A percentile compares a stretch with the other conserved stretches of the same genome.
phyloP scores from a whole-genome alignment of 2,113 vertebrate species.

The Lates calcarifer region DNA sequence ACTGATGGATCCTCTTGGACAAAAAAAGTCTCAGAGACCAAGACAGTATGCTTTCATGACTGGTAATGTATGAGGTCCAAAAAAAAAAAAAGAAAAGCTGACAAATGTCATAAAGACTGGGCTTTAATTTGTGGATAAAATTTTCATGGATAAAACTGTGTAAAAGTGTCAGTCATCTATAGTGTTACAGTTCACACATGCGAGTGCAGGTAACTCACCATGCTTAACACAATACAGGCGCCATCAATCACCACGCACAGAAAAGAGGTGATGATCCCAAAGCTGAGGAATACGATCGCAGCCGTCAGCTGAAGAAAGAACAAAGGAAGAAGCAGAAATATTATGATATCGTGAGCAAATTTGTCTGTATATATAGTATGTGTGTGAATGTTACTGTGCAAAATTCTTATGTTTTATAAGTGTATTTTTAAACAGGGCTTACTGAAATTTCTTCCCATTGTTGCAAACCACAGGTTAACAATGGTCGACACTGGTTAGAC shows the following conservation, averaged over 20 bases:
- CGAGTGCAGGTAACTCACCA: conserved; percentile 70
- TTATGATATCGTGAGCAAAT: background rate
- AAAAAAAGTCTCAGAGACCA: background rate
- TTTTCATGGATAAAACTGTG: background rate
- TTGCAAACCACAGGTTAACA: background rate
- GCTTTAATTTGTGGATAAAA: background rate
- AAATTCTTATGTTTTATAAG: too few species aligned
- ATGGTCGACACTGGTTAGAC: background rate
- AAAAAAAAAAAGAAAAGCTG: background rate
- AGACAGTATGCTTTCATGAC: background rate
- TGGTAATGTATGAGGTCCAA: background rate
- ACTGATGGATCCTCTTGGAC: background rate
- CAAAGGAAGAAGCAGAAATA: background rate
- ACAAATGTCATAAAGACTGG: background rate
- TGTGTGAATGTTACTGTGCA: too few species aligned
- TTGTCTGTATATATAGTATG: background rate
- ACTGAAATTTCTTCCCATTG: background rate
- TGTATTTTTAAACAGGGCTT: too few species aligned
- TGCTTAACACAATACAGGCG: conserved; percentile 69
- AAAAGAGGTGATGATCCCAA: conserved; percentile 78
- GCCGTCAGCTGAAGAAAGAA: conserved; percentile 73
- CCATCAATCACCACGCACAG: conserved; percentile 81
- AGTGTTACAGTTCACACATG: background rate
- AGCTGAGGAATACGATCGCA: conserved; percentile 81
- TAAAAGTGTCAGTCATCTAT: background rate